These are phyloP conservation scores for Lynx canadensis DNA, from an alignment of 2,113 vertebrate species.

Conservation along the genomic window DNA sequence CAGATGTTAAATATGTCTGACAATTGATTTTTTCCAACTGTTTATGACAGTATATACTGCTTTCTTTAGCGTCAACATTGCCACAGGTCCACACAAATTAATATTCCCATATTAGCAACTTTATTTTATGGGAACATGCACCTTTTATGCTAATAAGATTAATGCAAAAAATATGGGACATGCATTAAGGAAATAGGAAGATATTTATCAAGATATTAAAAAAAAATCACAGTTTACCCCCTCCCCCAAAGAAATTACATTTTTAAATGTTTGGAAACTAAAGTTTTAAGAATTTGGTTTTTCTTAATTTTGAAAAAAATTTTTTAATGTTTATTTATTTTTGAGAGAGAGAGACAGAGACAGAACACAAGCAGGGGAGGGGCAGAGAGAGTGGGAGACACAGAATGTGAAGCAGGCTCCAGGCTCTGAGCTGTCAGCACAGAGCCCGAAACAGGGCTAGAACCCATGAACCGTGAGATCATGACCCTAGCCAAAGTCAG, in stretches of 20 bases:
- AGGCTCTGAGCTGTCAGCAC: no score
- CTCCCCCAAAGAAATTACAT: neutral
- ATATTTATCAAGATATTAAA: neutral
- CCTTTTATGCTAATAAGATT: neutral
- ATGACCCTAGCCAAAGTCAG: no score
- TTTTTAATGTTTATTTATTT: no score
- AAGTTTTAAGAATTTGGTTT: neutral
- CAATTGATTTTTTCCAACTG: slow-evolving; percentile 25
- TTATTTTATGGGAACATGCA: neutral
- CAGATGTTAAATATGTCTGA: neutral
- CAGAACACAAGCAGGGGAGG: no score
- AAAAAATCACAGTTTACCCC: neutral
- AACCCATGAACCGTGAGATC: no score
- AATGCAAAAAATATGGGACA: neutral
- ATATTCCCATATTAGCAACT: neutral
- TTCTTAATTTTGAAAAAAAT: no score
- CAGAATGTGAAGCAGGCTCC: no score
- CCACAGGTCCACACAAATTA: neutral
- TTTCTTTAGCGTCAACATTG: neutral
- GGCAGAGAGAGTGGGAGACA: no score
- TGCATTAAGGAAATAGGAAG: neutral
- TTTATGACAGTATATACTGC: neutral
- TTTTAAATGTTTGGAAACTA: neutral
- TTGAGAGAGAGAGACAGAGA: no score
- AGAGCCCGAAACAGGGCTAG: no score